Conservation (phyloP, 1,140 invertebrate genomes). For the Diorhabda sublineata region DNA sequence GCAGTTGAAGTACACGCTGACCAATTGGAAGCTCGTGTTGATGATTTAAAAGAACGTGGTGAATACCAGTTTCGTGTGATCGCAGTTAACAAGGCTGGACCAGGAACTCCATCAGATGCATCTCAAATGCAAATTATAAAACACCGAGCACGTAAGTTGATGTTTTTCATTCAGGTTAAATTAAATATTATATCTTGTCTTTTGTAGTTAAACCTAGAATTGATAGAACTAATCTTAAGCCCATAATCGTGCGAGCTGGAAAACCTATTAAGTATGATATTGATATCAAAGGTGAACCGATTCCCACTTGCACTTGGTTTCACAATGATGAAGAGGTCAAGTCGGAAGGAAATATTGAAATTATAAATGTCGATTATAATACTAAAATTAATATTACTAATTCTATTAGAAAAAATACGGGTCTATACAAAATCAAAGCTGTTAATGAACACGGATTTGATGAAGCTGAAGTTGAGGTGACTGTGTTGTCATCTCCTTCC, state of each 20-base stretch:
- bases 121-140: constrained; percentile 90
- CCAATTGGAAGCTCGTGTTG: constrained; percentile 71
- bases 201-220: constrained; percentile 90
- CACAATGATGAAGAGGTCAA: constrained; percentile 55
- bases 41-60: constrained; percentile 82
- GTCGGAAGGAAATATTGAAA: constrained; percentile 70
- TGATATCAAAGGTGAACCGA: constrained; percentile 90
- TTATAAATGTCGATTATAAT: constrained; percentile 88
- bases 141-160: constrained; percentile 75
- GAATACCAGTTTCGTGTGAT: constrained; percentile 94
- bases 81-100: constrained; percentile 95
- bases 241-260: constrained; percentile 83
- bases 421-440: constrained; percentile 86
- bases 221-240: constrained; percentile 89
- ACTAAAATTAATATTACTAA: constrained; percentile 87
- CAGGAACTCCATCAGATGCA: constrained; percentile 87
- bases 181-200: constrained; percentile 15
- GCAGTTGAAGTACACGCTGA: constrained; percentile 77
- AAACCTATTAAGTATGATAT: constrained; percentile 91
- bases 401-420: constrained; percentile 77
- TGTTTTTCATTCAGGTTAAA: background rate
- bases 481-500: constrained; percentile 77
- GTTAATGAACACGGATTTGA: constrained; percentile 90
- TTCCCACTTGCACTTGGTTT: constrained; percentile 89
- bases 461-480: constrained; percentile 89